Conservation (phyloP, 2,113 vertebrate species). For the Acinonyx jubatus region DNA sequence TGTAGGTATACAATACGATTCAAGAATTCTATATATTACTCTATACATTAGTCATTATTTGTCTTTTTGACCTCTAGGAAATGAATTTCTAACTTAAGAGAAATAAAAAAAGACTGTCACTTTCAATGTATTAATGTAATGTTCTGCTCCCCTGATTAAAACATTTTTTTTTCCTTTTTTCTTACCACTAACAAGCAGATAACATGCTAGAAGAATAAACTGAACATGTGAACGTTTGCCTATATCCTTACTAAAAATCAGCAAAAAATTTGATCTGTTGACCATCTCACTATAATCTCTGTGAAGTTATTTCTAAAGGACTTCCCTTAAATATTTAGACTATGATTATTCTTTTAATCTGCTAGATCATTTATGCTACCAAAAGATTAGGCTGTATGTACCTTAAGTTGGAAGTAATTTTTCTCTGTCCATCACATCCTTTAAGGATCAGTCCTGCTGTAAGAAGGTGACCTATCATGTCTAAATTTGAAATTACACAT, state of each 20-base stretch:
- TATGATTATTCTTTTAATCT: neutral
- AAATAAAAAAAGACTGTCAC: constrained; percentile 1
- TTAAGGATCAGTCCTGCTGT: neutral
- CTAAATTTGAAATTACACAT: constrained; percentile 28
- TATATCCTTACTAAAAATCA: constrained; percentile 1
- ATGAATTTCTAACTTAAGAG: neutral
- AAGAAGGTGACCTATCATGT: neutral
- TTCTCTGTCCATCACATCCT: neutral
- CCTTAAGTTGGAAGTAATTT: neutral
- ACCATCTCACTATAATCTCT: neutral
- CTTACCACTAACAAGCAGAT: constrained; percentile 26
- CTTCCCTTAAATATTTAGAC: neutral
- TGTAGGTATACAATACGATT: neutral
- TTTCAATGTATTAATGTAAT: neutral
- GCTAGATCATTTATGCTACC: neutral
- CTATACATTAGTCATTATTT: neutral
- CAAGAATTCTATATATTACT: neutral
- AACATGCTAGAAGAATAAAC: neutral
- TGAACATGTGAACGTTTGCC: neutral
- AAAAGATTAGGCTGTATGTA: neutral
- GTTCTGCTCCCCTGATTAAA: neutral
- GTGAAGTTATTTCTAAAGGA: neutral
- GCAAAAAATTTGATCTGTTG: neutral
- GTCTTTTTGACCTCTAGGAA: neutral
- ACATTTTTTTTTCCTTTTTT: neutral